phyloP scores from a whole-genome alignment of 2,113 vertebrate genomes.

The Mystacornis crossleyi region DNA sequence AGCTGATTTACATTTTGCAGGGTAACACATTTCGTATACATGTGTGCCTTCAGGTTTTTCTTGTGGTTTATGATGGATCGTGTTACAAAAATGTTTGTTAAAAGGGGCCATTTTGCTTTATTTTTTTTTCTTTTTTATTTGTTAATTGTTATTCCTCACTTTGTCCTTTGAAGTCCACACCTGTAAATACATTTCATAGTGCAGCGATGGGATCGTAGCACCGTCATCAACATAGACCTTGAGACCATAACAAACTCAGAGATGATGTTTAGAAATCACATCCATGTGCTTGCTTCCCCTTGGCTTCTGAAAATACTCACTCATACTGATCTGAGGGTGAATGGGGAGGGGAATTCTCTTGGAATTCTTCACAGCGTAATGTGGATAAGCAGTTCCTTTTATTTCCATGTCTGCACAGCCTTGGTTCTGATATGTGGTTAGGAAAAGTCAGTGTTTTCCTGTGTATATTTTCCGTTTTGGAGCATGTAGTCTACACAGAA shows the following conservation, averaged over 20 bases:
- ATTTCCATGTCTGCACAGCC: not conserved
- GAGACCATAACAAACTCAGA: fast-evolving
- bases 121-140: not conserved
- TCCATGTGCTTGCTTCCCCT: not conserved
- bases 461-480: not conserved
- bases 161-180: not conserved
- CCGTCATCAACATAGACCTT: not conserved
- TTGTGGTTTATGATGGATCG: not conserved
- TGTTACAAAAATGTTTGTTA: not conserved
- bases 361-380: not conserved
- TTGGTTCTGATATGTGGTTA: fast-evolving
- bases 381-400: not conserved
- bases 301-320: not conserved
- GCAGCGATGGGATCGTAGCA: not conserved
- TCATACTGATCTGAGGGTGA: not conserved
- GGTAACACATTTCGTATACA: fast-evolving
- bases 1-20: not conserved
- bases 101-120: not conserved
- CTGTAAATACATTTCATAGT: not conserved
- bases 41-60: not conserved
- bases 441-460: not conserved
- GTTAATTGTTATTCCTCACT: not conserved
- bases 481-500: not conserved
- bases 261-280: not conserved
- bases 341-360: not conserved